Percentiles rank a stretch among this genome's conserved stretches.
phyloP scores from a whole-genome alignment of 1,140 invertebrate genomes.

The Saccostrea echinata region DNA sequence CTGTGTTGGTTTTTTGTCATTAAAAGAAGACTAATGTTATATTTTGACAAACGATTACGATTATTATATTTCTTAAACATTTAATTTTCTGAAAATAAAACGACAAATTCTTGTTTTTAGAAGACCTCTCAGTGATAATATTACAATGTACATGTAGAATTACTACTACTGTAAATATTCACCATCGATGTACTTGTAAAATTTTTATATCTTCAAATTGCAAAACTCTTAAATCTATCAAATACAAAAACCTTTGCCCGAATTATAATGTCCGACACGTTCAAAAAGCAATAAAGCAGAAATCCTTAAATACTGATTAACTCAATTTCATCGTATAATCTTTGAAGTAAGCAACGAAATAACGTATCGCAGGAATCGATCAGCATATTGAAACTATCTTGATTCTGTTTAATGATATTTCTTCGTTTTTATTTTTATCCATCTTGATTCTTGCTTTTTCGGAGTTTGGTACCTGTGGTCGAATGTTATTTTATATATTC shows the following conservation, averaged over 20 bases:
- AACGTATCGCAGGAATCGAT: not conserved
- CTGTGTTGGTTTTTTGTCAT: too few relatives aligned
- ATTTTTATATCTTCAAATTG: too few relatives aligned
- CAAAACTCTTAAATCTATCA: not conserved
- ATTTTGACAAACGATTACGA: too few relatives aligned
- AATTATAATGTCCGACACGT: not conserved
- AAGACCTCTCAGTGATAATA: too few relatives aligned
- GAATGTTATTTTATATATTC: not conserved
- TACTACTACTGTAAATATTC: too few relatives aligned
- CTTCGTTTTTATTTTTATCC: not conserved
- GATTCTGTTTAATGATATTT: not conserved
- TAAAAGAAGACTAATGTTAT: too few relatives aligned
- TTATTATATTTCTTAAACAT: too few relatives aligned
- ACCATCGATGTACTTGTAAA: too few relatives aligned
- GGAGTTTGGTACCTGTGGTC: not conserved
- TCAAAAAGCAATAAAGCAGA: not conserved
- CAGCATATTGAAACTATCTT: not conserved
- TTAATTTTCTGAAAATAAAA: too few relatives aligned
- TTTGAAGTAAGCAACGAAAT: not conserved
- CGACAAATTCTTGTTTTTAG: too few relatives aligned
- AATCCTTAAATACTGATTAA: not conserved
- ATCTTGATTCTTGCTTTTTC: not conserved
- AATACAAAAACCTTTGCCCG: not conserved
- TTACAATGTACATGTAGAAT: too few relatives aligned
- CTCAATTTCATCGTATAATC: not conserved